Base-by-base conservation (phyloP, 2,113 vertebrate genomes). In the Phasianus colchicus region DNA sequence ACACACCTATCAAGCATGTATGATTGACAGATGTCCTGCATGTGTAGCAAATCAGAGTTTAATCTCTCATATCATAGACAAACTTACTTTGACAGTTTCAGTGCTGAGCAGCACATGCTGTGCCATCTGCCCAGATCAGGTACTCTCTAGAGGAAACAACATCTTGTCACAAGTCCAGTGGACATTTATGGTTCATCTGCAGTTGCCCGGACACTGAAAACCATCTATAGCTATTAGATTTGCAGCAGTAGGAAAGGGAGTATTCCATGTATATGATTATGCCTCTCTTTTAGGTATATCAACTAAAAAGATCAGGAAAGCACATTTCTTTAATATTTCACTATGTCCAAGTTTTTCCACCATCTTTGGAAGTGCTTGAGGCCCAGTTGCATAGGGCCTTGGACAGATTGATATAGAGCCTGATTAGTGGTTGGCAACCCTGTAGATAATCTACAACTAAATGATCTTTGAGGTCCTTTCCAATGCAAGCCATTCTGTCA, bases 21-120 rank as follows among this genome's bases (percentile, higher is more conserved):
- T 79, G 91, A 96, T 86, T 90, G 94, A 92, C 90, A 95, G 91
- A 80, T 95, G 91, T 90, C 95, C 76, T 81, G 66, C 57, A 82
- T 11, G 77, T 83, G 80, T 79, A 90, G 54, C 40, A 82, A 93
- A 95, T 58, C 3, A 2, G 60, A 88, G 48, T 84, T 75, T 66
- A 78, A 79, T 45, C 38, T 88, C 48, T 38, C 30, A 25, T 54
- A 65, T 78, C 65, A 65, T 36, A 78, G 85, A 38, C 8, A 86
- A 86, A 88, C n/a, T 18, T 45, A 43, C 73, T 91, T 77, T 75
- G 85, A 70, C 70, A 92, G n/a, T 54, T 57, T 74, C 69, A 72
- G 45, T 20, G 66, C 52, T 70, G 75, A 90, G 80, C 43, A 78
- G n/a, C 40, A 52, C 61, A 63, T 22, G n/a, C 29, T 3, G 2